Conservation (phyloP, 1,140 invertebrate species). For the Pararge aegeria region DNA sequence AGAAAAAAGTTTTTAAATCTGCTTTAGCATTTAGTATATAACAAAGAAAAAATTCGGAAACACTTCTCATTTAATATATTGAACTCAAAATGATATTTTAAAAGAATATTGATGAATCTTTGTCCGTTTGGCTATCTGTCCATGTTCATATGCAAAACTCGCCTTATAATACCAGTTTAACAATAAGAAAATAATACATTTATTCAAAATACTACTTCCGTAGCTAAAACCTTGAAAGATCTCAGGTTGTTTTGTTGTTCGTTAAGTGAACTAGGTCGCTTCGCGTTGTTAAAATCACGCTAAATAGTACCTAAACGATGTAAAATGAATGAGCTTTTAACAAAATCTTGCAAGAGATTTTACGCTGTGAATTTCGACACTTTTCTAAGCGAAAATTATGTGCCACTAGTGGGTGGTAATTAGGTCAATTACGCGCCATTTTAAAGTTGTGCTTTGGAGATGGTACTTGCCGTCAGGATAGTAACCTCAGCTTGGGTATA, state of each 20-base stretch:
- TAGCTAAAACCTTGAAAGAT: background rate
- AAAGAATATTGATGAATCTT: too few species aligned
- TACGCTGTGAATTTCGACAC: slow-evolving; percentile 7
- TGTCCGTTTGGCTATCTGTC: too few species aligned
- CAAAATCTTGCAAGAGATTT: slow-evolving; percentile 9
- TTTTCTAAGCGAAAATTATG: slow-evolving; percentile 20
- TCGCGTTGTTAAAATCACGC: background rate
- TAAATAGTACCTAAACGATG: background rate
- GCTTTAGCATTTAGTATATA: too few species aligned
- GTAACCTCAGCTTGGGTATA: slow-evolving; percentile 20
- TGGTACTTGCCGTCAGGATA: slow-evolving; percentile 9
- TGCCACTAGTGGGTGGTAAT: slow-evolving; percentile 12
- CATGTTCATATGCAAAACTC: too few species aligned
- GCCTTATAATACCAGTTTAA: too few species aligned
- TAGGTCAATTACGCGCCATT: slow-evolving; percentile 17
- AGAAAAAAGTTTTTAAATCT: too few species aligned
- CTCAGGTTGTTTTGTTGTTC: background rate
- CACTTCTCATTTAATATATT: too few species aligned
- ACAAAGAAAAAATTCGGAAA: too few species aligned
- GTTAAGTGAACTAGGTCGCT: background rate
- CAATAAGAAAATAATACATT: too few species aligned
- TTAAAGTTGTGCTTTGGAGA: slow-evolving; percentile 15
- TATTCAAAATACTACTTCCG: background rate
- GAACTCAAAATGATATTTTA: too few species aligned
- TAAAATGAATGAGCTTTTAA: slow-evolving; percentile 1